Percentiles rank a stretch among this genome's conserved stretches.
Evolutionary conservation across 2,797 vertebrate species (phyloP).

Genomic region (Jordanella pulchra): DNA sequence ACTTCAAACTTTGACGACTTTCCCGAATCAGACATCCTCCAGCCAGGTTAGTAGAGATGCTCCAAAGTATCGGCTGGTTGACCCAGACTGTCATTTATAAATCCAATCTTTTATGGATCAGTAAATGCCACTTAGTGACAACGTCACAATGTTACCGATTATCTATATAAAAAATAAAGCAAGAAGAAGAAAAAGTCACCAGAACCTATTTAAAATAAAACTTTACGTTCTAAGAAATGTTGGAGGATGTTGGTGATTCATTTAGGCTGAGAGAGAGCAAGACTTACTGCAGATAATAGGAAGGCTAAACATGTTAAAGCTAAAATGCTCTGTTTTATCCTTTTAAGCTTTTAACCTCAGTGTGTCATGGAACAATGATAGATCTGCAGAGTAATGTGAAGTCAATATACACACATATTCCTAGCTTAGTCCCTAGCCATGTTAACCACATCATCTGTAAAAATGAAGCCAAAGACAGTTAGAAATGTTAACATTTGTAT

Average conservation of each 20-base stretch:
- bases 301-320: background rate
- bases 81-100: too few species aligned
- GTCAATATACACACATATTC: background rate
- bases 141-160: too few species aligned
- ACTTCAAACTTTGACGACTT: conserved; percentile 98
- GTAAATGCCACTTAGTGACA: too few species aligned
- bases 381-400: background rate
- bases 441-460: background rate
- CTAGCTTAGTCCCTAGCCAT: background rate
- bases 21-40: conserved; percentile 96
- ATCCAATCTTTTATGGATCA: too few species aligned
- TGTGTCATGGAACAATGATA: background rate
- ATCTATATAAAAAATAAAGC: too few species aligned
- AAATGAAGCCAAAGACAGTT: background rate
- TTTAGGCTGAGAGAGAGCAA: background rate
- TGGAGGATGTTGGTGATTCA: too few species aligned
- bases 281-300: background rate
- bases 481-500: background rate
- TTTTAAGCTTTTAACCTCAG: background rate
- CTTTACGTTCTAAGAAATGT: too few species aligned
- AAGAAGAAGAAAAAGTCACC: too few species aligned
- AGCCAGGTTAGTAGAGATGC: conserved; percentile 82
- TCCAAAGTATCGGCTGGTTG: background rate
- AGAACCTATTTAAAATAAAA: too few species aligned
- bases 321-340: background rate